These are phyloP conservation scores for Mesoligia furuncula DNA, from an alignment of 2,888 invertebrate species.

Conservation along the genomic window DNA sequence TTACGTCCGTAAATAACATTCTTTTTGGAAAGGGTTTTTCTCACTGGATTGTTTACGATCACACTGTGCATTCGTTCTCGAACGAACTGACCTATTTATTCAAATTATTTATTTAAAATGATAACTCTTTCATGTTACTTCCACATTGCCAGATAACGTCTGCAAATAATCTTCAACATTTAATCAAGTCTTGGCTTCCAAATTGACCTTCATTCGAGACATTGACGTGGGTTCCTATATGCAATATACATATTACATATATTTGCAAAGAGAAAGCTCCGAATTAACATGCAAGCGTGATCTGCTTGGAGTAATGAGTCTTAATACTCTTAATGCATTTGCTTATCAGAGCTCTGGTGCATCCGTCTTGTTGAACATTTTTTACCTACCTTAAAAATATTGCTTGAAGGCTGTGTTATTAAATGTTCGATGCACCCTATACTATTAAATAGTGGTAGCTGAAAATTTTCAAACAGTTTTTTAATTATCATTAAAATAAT, in stretches of 20 bases:
- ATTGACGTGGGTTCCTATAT: constrained; percentile 26
- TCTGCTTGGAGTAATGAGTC: constrained; percentile 67
- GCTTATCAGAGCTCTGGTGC: constrained; percentile 67
- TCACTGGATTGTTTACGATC: neutral
- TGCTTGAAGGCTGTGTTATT: neutral
- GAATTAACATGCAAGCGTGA: constrained; percentile 65
- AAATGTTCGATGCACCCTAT: neutral
- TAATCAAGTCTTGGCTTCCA: constrained; percentile 44
- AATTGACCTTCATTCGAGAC: constrained; percentile 36
- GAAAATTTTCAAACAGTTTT: too few species aligned
- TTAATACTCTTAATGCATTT: constrained; percentile 72
- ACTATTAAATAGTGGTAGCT: neutral
- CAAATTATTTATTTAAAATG: neutral
- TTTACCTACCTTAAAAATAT: constrained; percentile 1
- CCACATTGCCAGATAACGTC: constrained; percentile 25
- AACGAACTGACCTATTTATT: neutral
- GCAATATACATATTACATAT: neutral
- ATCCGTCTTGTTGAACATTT: constrained; percentile 58
- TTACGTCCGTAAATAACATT: constrained; percentile 38
- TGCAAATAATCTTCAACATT: constrained; percentile 35
- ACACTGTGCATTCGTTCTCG: neutral
- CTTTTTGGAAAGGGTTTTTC: constrained; percentile 18
- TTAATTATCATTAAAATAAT: neutral
- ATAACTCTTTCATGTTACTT: constrained; percentile 11
- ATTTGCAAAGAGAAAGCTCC: constrained; percentile 62